phyloP scores from a whole-genome alignment of 1,140 invertebrate species.

The Elysia chlorotica region DNA sequence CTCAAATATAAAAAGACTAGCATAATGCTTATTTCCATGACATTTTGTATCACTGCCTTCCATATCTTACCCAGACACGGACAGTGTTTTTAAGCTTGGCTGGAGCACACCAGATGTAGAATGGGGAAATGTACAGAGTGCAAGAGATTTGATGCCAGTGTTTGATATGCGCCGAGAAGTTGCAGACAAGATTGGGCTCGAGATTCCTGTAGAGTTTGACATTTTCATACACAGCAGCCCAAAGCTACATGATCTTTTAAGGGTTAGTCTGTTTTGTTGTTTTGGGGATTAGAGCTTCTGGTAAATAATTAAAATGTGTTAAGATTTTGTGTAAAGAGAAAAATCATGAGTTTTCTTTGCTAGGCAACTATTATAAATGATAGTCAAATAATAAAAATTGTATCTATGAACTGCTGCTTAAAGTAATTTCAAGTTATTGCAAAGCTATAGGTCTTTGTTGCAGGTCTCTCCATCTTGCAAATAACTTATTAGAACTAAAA shows the following conservation, averaged over 20 bases:
- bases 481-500: too few species aligned
- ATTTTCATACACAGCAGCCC: slow-evolving; percentile 39
- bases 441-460: too few species aligned
- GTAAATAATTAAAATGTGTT: too few species aligned
- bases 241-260: slow-evolving; percentile 28
- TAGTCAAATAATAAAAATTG: too few species aligned
- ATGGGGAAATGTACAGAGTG: slow-evolving; percentile 35
- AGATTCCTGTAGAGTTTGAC: slow-evolving; percentile 40
- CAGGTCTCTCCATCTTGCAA: too few species aligned
- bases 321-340: too few species aligned
- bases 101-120: slow-evolving; percentile 29
- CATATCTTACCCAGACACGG: slow-evolving; percentile 18
- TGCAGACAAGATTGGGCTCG: slow-evolving; percentile 30
- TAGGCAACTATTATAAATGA: too few species aligned
- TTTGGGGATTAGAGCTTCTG: too few species aligned
- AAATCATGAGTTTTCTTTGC: too few species aligned
- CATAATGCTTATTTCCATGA: neutral
- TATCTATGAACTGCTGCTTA: too few species aligned
- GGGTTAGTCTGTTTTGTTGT: slow-evolving; percentile 23
- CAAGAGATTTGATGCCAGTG: slow-evolving; percentile 28
- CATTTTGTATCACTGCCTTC: neutral
- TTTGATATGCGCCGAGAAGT: slow-evolving; percentile 38
- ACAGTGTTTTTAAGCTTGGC: slow-evolving; percentile 38
- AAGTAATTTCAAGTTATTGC: too few species aligned
- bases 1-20: too few species aligned